Evolutionary conservation across 2,113 vertebrate genomes (phyloP).

Genomic region (Kobus ellipsiprymnus): DNA sequence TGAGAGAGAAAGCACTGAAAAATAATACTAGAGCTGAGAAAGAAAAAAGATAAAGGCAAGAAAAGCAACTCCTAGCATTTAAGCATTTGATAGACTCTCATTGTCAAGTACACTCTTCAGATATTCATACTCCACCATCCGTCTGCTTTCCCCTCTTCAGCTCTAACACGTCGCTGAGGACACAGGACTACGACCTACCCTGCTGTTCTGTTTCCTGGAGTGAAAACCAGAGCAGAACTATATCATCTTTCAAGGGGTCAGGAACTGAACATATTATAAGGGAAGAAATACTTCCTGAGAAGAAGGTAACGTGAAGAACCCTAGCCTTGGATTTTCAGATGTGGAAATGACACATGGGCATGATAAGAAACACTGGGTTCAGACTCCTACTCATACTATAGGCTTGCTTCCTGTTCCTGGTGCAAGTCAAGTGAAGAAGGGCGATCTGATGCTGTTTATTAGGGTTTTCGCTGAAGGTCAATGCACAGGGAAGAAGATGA

Average conservation of each 20-base stretch:
- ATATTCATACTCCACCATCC: not conserved
- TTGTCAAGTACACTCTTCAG: not conserved
- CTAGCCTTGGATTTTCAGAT: not conserved
- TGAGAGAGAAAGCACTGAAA: not conserved
- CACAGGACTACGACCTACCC: accelerated
- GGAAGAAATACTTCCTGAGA: constrained; percentile 6
- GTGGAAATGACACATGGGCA: not conserved
- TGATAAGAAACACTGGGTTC: not conserved
- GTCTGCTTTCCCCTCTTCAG: not conserved
- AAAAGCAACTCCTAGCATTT: not conserved
- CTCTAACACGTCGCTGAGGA: not conserved
- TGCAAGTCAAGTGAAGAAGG: not conserved
- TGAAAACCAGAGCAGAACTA: not conserved
- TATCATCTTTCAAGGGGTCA: not conserved
- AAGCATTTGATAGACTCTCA: not conserved
- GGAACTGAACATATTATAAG: not conserved
- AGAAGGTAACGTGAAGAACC: not conserved
- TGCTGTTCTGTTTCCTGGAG: not conserved
- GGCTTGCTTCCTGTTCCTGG: not conserved
- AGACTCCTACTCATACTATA: not conserved
- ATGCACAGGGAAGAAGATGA: not conserved
- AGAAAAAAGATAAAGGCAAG: not conserved
- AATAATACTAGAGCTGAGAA: not conserved
- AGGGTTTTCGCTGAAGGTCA: not conserved
- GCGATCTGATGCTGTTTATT: not conserved